A percentile compares a stretch with the other conserved stretches of the same genome.
phyloP scores from a whole-genome alignment of 2,888 invertebrate genomes.

The Hyppa rectilinea region DNA sequence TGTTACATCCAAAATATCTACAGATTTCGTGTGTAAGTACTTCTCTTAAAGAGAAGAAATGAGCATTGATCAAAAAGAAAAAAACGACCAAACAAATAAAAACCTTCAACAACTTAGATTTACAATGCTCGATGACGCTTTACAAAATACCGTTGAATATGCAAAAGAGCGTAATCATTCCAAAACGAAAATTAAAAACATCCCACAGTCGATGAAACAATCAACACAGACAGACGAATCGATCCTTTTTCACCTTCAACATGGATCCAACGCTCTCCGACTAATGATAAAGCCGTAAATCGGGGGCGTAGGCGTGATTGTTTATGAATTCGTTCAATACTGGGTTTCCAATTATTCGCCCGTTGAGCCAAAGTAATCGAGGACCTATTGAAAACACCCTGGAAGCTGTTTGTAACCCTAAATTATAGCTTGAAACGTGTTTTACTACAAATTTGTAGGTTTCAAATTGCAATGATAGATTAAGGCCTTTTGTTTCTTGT shows the following conservation, averaged over 20 bases:
- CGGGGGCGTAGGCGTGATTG: conserved; percentile 74
- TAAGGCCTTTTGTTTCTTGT: conserved; percentile 42
- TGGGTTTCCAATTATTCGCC: conserved; percentile 61
- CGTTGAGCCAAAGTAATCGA: conserved; percentile 55
- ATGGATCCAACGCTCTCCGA: conserved; percentile 70
- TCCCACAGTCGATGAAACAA: conserved; percentile 1
- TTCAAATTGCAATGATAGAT: conserved; percentile 57
- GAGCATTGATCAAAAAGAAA: neutral
- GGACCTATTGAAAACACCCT: conserved; percentile 61
- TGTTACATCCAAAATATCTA: neutral
- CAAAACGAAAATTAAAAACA: neutral
- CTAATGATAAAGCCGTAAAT: conserved; percentile 78
- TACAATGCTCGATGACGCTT: neutral
- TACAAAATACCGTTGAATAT: neutral
- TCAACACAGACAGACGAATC: conserved; percentile 43
- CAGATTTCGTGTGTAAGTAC: neutral
- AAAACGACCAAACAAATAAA: neutral
- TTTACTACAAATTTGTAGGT: conserved; percentile 50
- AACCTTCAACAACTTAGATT: neutral
- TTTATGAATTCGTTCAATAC: conserved; percentile 75
- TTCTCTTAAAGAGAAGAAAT: neutral
- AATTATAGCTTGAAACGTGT: conserved; percentile 56
- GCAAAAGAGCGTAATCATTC: neutral
- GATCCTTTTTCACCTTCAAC: conserved; percentile 31
- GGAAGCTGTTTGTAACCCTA: conserved; percentile 60